Evolutionary conservation across 2,888 invertebrate genomes (phyloP).

Genomic region (Ichneumoninae sp.): DNA sequence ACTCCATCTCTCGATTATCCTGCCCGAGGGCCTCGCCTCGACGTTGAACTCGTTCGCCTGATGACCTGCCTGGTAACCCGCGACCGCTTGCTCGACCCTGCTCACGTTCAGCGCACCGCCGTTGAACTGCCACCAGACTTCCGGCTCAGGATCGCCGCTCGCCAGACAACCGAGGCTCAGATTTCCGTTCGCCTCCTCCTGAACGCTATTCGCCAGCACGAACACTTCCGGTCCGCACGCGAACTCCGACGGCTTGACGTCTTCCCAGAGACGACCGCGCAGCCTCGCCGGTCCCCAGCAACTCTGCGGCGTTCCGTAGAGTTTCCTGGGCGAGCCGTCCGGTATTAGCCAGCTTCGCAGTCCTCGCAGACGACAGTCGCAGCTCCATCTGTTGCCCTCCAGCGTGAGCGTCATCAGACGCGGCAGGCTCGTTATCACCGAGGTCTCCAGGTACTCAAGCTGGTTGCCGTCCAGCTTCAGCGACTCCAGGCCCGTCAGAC

Average conservation of each 20-base stretch:
- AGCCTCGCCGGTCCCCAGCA: constrained; percentile 90
- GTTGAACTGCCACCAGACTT: constrained; percentile 93
- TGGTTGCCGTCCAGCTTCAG: constrained; percentile 93
- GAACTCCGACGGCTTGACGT: constrained; percentile 90
- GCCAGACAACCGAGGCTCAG: constrained; percentile 93
- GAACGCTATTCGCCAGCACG: constrained; percentile 84
- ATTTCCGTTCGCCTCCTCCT: constrained; percentile 93
- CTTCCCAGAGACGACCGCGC: constrained; percentile 91
- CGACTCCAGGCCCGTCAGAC: constrained; percentile 90
- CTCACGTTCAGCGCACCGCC: constrained; percentile 86
- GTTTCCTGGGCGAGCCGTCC: constrained; percentile 86
- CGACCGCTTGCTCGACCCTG: constrained; percentile 72
- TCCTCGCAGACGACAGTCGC: constrained; percentile 93
- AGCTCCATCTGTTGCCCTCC: constrained; percentile 95
- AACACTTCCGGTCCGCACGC: constrained; percentile 92
- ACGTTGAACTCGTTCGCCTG: constrained; percentile 78
- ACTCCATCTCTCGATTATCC: constrained; percentile 87
- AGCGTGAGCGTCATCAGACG: constrained; percentile 92
- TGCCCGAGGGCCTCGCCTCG: constrained; percentile 70
- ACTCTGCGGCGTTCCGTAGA: constrained; percentile 90
- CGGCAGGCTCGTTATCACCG: constrained; percentile 89
- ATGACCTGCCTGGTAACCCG: constrained; percentile 64
- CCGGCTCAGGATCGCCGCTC: constrained; percentile 93
- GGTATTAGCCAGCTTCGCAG: constrained; percentile 93
- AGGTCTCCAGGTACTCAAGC: constrained; percentile 89